A percentile compares a stretch with the other conserved stretches of the same genome.
Conservation (phyloP, 1,140 invertebrate genomes). For the Drosophila chauvacae region DNA sequence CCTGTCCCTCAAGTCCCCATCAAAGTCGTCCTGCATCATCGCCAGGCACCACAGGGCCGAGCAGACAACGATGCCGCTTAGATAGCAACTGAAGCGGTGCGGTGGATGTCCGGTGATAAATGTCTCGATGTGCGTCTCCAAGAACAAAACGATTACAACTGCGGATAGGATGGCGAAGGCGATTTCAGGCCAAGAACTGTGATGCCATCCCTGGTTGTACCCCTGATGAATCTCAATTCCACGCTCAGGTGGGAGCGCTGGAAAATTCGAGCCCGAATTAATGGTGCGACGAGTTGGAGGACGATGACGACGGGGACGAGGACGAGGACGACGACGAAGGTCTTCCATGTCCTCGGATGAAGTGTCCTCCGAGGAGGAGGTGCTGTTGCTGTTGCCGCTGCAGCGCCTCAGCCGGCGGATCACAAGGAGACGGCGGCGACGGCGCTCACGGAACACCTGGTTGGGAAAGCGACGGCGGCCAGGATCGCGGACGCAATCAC, state of each 20-base stretch:
- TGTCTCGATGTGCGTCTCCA: not conserved
- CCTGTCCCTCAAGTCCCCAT: not conserved
- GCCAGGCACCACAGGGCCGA: not conserved
- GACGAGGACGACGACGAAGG: too few species aligned
- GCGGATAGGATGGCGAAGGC: not conserved
- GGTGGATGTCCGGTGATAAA: not conserved
- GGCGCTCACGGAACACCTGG: not conserved
- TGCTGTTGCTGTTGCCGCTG: too few species aligned
- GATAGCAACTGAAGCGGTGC: not conserved
- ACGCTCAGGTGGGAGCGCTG: too few species aligned
- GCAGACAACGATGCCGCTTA: not conserved
- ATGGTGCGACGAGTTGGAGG: too few species aligned
- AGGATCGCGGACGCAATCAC: too few species aligned
- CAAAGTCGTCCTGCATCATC: not conserved
- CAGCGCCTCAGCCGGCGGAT: not conserved
- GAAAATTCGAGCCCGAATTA: too few species aligned
- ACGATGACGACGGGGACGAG: too few species aligned
- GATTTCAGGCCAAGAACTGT: not conserved
- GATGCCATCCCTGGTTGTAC: not conserved
- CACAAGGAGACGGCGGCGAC: not conserved
- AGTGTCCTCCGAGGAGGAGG: not conserved
- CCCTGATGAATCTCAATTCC: too few species aligned
- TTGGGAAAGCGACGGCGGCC: not conserved
- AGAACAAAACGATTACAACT: not conserved
- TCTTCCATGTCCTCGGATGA: not conserved